phyloP scores from a whole-genome alignment of 2,797 vertebrate genomes.

The Ctenosaura bakeri region DNA sequence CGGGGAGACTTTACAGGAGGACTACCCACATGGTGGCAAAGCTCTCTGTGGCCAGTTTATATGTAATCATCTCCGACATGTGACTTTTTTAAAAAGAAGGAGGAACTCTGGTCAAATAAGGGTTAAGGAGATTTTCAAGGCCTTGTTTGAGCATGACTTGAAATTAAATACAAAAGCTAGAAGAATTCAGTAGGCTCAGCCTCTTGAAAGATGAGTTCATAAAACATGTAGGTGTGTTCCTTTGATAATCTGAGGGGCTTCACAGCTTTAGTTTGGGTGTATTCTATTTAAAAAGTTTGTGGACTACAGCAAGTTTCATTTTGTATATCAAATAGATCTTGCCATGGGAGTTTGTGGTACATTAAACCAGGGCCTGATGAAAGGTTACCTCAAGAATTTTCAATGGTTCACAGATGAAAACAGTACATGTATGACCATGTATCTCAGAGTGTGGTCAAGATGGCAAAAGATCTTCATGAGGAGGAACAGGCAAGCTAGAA shows the following conservation, averaged over 20 bases:
- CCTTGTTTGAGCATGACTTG: conserved; percentile 49
- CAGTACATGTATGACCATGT: too few species aligned
- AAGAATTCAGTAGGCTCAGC: background rate
- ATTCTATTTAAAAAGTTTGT: background rate
- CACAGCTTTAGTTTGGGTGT: background rate
- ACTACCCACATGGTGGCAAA: background rate
- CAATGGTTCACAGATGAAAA: too few species aligned
- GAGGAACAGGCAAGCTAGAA: too few species aligned
- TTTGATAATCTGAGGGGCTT: background rate
- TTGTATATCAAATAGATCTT: background rate
- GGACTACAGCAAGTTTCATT: background rate
- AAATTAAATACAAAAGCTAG: conserved; percentile 23
- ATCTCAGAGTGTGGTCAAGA: too few species aligned
- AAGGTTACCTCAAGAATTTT: too few species aligned
- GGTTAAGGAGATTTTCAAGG: conserved; percentile 15
- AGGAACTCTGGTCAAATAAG: conserved; percentile 70
- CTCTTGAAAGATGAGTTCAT: background rate
- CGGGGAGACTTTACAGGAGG: background rate
- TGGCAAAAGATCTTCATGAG: too few species aligned
- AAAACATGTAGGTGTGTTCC: background rate
- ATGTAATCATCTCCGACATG: background rate
- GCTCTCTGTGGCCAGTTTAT: background rate
- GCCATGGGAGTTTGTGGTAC: background rate
- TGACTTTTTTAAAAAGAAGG: conserved; percentile 66
- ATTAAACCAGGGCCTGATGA: background rate